Evolutionary conservation across 2,888 invertebrate species (phyloP), one percentile per base, ranked within the genome.

Genomic region (Colostygia pectinataria): DNA sequence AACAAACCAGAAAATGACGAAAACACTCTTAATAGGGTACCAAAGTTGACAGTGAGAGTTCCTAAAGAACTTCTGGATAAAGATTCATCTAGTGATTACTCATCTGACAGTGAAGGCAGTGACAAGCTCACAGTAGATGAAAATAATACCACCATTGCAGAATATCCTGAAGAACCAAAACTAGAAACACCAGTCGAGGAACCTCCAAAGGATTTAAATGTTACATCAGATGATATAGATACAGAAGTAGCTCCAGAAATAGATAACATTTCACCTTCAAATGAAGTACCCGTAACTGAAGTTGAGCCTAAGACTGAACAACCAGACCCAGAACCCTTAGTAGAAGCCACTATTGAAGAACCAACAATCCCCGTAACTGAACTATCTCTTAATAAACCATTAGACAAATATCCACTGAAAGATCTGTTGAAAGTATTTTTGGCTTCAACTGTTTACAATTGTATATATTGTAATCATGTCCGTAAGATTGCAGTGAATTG

Each of bases 391-490:
- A 93, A 96, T 67, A 93, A 92, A 53, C 94, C 95, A 9, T 74
- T 96, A 56, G 96, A 96, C 70, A 94, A 92, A 76, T 94, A 95
- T 77, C 92, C 94, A 49, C 88, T 95, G 31, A 92, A 94, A 64
- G 91, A 94, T 53, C 88, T 96, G 53, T 73, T 96, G 23, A 94
- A 94, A 71, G 93, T 94, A 56, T 96, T 96, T 78, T 83, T 96
- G 39, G 89, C 92, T 56, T 92, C 93, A 8, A 94, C 95, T 0
- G 92, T 93, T 67, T 86, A 92, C 4, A 90, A 91, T 53, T 97
- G 97, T 75, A 92, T 96, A 45, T 97, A 96, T 76, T 97, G 97
- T 71, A 96, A 96, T 72, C 96, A 97, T 85, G 96, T 95, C 0
- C 91, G 95, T 12, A 94, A 95, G 65, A 96, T 97, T 61, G 95